Evolutionary conservation across 2,113 vertebrate genomes (phyloP).

Genomic region (Nibea coibor): DNA sequence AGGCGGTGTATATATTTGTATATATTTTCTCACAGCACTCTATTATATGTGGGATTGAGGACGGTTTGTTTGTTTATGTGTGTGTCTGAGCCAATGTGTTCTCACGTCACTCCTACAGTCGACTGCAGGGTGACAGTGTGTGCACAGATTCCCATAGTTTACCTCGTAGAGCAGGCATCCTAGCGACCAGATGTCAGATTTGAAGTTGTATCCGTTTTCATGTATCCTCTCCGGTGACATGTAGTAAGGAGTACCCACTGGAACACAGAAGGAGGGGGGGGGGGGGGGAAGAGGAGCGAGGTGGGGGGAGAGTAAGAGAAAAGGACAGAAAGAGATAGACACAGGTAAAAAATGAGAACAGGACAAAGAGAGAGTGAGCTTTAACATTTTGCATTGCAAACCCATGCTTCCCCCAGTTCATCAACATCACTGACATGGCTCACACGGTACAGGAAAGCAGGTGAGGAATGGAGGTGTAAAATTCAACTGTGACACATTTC

Average conservation of each 20-base stretch:
- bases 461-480: conserved; percentile 24
- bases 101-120: conserved; percentile 57
- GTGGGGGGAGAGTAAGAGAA: not conserved
- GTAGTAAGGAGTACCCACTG: conserved; percentile 99
- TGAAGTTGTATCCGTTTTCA: conserved; percentile 99
- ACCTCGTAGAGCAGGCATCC: conserved; percentile 98
- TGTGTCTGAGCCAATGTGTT: conserved; percentile 47
- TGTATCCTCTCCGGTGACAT: conserved; percentile 99
- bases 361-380: conserved; percentile 45
- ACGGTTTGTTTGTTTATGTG: conserved; percentile 52
- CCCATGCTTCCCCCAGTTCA: conserved; percentile 31
- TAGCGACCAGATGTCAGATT: conserved; percentile 99
- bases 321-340: conserved; percentile 30
- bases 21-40: not conserved
- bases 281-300: not conserved
- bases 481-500: conserved; percentile 32
- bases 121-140: conserved; percentile 65
- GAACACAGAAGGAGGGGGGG: conserved; percentile 61
- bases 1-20: not conserved
- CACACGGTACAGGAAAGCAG: conserved; percentile 27
- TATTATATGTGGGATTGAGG: conserved; percentile 11
- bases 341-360: conserved; percentile 7
- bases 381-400: conserved; percentile 59
- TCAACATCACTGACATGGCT: conserved; percentile 52
- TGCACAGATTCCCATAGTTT: conserved; percentile 69